Evolutionary conservation across 1,140 invertebrate species (phyloP), one percentile per base, ranked within the genome.

Genomic region (Pseudomyrmex pallidus): DNA sequence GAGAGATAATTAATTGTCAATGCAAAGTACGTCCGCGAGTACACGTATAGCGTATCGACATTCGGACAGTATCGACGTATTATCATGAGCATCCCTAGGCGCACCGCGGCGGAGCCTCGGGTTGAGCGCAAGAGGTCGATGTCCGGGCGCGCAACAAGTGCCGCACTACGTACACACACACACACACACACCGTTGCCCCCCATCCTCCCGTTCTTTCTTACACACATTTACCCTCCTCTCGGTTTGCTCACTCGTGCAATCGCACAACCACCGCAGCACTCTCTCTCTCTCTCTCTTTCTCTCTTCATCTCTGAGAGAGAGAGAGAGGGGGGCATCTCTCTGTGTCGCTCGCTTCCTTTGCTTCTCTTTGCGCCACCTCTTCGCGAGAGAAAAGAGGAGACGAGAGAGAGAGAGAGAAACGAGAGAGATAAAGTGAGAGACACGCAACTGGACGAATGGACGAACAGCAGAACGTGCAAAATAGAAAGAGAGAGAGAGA

Each of bases 111-210:
- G 76, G 76, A 84, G 64, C 83, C 76, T 82, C 90, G 90, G 82
- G 91, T 90, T 88, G 84, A 90, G 86, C 87, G 64, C 72, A 64
- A 90, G 91, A 93, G 93, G 92, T 94, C 93, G 93, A 93, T 91
- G 93, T 85, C 92, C 93, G 92, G 91, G 89, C 91, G 76, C 76
- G 92, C 93, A 94, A 94, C 92, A 94, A 94, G 93, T 93, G 93
- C 91, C 93, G 92, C 90, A 91, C 91, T 91, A 86, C 86, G 87
- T 87, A 87, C 83, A 86, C 83, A 68, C 62, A 87, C 52, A 82
- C 52, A 82, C 80, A 57, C 44, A 63, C 70, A 62, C 59, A 44
- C 78, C 68, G 67, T 68, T 74, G 63, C 78, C 74, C 74, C 82
- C 77, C 62, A 25, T 77, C 70, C 59, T 64, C 80, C 35, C 35